phyloP scores from a whole-genome alignment of 2,888 invertebrate species.

The Drosophila limbata region DNA sequence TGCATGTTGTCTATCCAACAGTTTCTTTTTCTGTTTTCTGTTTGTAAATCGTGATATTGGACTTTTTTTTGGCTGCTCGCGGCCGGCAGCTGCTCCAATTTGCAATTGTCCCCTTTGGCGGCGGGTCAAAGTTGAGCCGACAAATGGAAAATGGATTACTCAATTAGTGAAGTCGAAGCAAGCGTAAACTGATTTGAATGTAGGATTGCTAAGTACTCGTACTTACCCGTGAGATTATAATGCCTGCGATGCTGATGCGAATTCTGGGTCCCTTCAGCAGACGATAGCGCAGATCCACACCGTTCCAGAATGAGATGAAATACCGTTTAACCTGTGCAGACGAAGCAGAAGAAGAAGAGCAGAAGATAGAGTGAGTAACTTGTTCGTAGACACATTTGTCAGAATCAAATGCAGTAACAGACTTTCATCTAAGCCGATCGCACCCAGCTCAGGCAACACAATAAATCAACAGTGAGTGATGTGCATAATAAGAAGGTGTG shows the following conservation, averaged over 20 bases:
- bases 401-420: conserved; percentile 14
- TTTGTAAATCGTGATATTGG: conserved; percentile 65
- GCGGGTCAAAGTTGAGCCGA: conserved; percentile 61
- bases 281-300: conserved; percentile 96
- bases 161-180: conserved; percentile 51
- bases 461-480: conserved; percentile 63
- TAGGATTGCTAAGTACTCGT: conserved; percentile 84
- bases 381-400: conserved; percentile 21
- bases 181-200: background rate
- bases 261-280: conserved; percentile 96
- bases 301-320: conserved; percentile 98
- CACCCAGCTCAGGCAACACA: conserved; percentile 46
- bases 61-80: conserved; percentile 27
- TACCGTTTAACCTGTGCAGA: conserved; percentile 92
- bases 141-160: conserved; percentile 64
- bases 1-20: conserved; percentile 37
- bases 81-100: conserved; percentile 57
- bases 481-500: conserved; percentile 59
- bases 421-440: conserved; percentile 66
- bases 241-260: conserved; percentile 96
- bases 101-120: conserved; percentile 46
- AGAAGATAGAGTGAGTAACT: conserved; percentile 13
- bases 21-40: conserved; percentile 16
- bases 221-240: conserved; percentile 97
- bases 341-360: conserved; percentile 9